phyloP scores from a whole-genome alignment of 2,797 vertebrate species.

The Emydoidea blandingii region DNA sequence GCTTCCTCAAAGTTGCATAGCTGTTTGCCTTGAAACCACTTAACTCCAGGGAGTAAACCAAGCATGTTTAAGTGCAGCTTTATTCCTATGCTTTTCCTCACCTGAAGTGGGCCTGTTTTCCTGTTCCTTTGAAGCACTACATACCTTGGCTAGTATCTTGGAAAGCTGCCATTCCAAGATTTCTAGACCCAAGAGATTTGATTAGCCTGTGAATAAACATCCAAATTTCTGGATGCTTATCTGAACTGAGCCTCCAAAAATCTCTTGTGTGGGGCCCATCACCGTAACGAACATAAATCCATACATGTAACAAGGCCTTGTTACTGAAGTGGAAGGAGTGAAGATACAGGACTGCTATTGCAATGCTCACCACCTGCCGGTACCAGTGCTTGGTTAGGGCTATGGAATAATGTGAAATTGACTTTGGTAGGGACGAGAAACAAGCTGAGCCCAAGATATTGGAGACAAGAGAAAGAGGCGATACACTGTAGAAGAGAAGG shows the following conservation, averaged over 20 bases:
- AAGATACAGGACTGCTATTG: neutral
- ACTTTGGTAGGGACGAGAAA: neutral
- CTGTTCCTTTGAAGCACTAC: neutral
- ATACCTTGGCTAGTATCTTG: neutral
- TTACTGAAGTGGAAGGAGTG: neutral
- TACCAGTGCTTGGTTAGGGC: neutral
- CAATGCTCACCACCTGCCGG: neutral
- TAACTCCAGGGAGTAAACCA: neutral
- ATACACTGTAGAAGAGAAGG: too few relatives aligned
- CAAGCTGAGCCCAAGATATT: neutral
- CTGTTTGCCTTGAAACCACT: neutral
- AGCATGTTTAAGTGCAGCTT: fast-evolving
- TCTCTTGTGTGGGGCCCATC: fast-evolving
- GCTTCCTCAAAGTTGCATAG: neutral
- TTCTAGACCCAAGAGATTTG: neutral
- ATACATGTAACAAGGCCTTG: fast-evolving
- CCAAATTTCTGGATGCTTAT: fast-evolving
- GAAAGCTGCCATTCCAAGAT: neutral
- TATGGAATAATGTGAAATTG: neutral
- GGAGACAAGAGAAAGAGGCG: neutral
- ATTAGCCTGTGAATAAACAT: neutral
- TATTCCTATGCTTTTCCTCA: neutral
- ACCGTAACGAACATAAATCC: neutral
- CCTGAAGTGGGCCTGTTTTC: neutral
- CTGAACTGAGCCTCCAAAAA: neutral